Evolutionary conservation across 2,888 invertebrate species (phyloP).

Genomic region (Hydroisotoma schaefferi): DNA sequence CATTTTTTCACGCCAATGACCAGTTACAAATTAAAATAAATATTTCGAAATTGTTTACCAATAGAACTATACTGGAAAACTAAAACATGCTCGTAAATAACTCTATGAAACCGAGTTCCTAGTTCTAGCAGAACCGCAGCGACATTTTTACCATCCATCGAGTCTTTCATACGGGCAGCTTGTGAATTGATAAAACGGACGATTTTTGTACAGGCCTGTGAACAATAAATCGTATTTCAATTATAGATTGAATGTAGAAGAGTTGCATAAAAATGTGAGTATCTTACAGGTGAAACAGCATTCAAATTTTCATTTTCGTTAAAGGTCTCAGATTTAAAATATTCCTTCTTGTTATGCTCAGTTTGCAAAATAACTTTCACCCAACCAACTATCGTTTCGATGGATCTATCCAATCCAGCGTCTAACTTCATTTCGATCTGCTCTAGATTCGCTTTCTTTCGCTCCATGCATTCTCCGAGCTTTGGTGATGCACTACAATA

Average conservation of each 20-base stretch:
- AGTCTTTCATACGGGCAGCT: constrained; percentile 71
- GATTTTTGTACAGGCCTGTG: constrained; percentile 77
- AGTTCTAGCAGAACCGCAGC: constrained; percentile 81
- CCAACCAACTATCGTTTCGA: constrained; percentile 86
- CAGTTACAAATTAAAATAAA: not conserved
- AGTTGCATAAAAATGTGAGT: too few relatives aligned
- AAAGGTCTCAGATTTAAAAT: constrained; percentile 69
- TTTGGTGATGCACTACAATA: constrained; percentile 74
- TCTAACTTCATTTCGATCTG: constrained; percentile 90
- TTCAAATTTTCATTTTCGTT: constrained; percentile 64
- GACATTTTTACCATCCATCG: constrained; percentile 88
- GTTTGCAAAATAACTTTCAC: constrained; percentile 81
- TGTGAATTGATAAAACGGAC: constrained; percentile 75
- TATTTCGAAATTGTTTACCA: constrained; percentile 61
- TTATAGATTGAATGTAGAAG: too few relatives aligned
- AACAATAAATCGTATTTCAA: constrained; percentile 39
- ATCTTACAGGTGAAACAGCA: constrained; percentile 71
- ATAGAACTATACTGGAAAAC: constrained; percentile 92
- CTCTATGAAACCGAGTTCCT: constrained; percentile 85
- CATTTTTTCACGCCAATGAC: not conserved
- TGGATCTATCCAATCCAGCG: constrained; percentile 74
- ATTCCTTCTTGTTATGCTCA: constrained; percentile 95
- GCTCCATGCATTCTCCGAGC: constrained; percentile 82
- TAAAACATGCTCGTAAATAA: constrained; percentile 89
- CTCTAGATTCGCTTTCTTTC: constrained; percentile 78